phyloP scores from a whole-genome alignment of 2,797 vertebrate genomes.

The Aythya fuligula region DNA sequence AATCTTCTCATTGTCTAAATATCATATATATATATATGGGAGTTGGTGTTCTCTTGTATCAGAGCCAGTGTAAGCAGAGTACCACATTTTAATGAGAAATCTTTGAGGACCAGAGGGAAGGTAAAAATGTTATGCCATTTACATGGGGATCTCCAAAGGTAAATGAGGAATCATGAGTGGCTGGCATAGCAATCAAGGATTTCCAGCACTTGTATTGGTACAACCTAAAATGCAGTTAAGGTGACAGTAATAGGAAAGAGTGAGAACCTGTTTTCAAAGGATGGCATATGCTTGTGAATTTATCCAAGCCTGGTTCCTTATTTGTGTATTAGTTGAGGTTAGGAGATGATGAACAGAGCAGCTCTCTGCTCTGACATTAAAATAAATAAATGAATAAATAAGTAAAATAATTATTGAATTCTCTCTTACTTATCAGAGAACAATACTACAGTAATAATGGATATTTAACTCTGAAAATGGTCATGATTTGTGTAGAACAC shows the following conservation, averaged over 20 bases:
- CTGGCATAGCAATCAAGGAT: not conserved
- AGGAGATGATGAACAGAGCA: not conserved
- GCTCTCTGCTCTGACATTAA: not conserved
- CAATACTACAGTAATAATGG: not conserved
- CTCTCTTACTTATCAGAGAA: not conserved
- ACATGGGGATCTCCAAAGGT: not conserved
- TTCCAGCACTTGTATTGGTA: not conserved
- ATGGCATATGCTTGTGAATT: not conserved
- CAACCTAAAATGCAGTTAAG: not conserved
- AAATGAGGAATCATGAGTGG: not conserved
- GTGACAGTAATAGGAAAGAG: not conserved
- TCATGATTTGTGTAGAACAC: not conserved
- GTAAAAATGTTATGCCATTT: not conserved
- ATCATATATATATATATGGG: not conserved
- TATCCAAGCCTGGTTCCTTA: not conserved
- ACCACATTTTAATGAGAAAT: not conserved
- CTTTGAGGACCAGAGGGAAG: not conserved
- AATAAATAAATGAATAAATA: not conserved
- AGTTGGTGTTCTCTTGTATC: not conserved
- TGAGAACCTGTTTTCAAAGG: not conserved
- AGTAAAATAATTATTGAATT: not conserved
- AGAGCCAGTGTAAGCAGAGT: not conserved
- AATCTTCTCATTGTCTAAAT: not conserved
- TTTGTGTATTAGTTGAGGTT: not conserved
- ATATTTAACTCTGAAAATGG: not conserved